Percentiles rank a stretch among this genome's conserved stretches.
phyloP scores from a whole-genome alignment of 2,888 invertebrate species.

The Nineta flava region DNA sequence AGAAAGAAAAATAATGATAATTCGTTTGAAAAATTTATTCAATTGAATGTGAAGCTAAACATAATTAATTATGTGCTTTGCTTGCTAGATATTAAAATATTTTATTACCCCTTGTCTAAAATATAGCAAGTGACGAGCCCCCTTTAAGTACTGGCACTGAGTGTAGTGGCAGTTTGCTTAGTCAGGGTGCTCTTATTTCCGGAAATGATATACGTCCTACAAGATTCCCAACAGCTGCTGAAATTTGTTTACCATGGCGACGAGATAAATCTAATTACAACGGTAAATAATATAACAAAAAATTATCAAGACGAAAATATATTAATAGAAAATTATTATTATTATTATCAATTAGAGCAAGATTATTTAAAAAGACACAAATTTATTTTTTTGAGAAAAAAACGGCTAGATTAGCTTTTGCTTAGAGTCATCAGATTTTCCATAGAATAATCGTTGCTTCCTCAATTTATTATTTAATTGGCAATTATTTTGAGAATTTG shows the following conservation, averaged over 20 bases:
- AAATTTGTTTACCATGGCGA: conserved; percentile 75
- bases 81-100: not conserved
- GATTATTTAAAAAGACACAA: no score
- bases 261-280: conserved; percentile 55
- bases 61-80: not conserved
- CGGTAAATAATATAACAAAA: conserved; percentile 34
- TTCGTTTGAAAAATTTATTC: no score
- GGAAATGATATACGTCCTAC: conserved; percentile 18
- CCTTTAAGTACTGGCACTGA: conserved; percentile 24
- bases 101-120: not conserved
- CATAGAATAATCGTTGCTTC: no score
- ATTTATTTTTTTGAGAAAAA: no score
- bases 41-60: no score
- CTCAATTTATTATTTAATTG: no score
- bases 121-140: conserved; percentile 23
- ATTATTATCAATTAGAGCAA: no score
- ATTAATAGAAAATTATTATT: no score
- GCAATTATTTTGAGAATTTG: no score
- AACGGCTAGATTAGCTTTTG: no score
- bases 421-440: no score
- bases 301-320: not conserved
- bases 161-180: conserved; percentile 23
- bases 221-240: conserved; percentile 52
- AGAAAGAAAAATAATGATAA: no score
- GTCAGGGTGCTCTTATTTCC: conserved; percentile 23